Conservation (phyloP, 2,797 vertebrate genomes). For the Paramormyrops hopkinsi region DNA sequence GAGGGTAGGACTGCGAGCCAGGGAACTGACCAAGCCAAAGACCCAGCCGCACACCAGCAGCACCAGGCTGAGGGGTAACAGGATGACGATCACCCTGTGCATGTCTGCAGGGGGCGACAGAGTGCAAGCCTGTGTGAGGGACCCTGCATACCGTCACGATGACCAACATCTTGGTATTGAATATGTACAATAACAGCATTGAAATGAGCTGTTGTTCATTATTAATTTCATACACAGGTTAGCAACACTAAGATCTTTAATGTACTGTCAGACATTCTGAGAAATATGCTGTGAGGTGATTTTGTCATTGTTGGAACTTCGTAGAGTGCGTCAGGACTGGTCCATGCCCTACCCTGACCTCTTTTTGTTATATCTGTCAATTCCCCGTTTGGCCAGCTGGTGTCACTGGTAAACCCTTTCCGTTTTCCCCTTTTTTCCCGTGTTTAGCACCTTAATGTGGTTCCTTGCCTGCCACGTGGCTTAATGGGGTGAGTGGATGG, state of each 20-base stretch:
- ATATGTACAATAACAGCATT: background rate
- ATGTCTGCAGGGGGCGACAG: conserved; percentile 47
- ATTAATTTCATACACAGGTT: background rate
- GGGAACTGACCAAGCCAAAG: conserved; percentile 64
- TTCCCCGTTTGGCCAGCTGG: background rate
- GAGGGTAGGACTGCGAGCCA: conserved; percentile 56
- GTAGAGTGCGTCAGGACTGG: background rate
- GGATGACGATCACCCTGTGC: conserved; percentile 58
- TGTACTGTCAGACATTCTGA: background rate
- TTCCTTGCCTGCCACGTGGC: background rate
- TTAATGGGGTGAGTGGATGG: background rate
- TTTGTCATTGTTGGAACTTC: background rate
- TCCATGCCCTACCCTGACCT: background rate
- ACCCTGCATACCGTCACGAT: background rate
- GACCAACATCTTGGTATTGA: background rate
- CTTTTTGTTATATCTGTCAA: background rate
- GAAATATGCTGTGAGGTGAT: background rate
- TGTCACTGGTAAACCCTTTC: background rate
- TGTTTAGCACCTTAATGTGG: background rate
- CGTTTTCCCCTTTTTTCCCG: background rate
- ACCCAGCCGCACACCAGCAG: conserved; percentile 64
- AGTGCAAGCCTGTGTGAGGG: background rate
- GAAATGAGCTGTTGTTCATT: background rate
- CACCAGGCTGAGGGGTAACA: conserved; percentile 67
- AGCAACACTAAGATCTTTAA: background rate